A percentile compares a stretch with the other conserved stretches of the same genome.
Conservation (phyloP, 2,888 invertebrate genomes). For the Villa cingulata region DNA sequence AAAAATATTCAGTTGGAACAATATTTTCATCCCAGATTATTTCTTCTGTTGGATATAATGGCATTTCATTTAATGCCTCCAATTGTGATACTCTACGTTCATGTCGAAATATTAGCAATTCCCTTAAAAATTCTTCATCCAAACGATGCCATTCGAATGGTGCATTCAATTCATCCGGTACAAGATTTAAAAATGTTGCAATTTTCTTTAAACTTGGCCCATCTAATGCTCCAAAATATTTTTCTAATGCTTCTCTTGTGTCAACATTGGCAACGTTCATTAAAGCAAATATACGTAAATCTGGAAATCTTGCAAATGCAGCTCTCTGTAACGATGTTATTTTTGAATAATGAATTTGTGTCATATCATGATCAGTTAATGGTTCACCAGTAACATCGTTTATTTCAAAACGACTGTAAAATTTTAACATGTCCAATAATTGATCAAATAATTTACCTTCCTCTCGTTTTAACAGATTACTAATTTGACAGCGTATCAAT, state of each 20-base stretch:
- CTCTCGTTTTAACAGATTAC: constrained; percentile 53
- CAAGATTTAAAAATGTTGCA: constrained; percentile 73
- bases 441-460: constrained; percentile 83
- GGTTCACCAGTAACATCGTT: constrained; percentile 93
- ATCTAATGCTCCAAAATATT: constrained; percentile 64
- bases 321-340: constrained; percentile 88
- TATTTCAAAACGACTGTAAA: constrained; percentile 95
- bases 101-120: constrained; percentile 75
- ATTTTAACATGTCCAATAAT: constrained; percentile 88
- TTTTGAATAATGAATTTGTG: constrained; percentile 80
- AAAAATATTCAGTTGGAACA: constrained; percentile 94
- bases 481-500: constrained; percentile 76
- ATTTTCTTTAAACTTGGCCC: constrained; percentile 71
- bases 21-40: constrained; percentile 99
- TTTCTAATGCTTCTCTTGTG: constrained; percentile 64
- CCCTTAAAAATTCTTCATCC: constrained; percentile 70
- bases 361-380: constrained; percentile 85
- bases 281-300: constrained; percentile 73
- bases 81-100: constrained; percentile 83
- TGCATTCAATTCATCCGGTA: constrained; percentile 58
- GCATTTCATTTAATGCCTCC: constrained; percentile 93
- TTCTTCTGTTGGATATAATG: constrained; percentile 93
- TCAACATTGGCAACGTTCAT: constrained; percentile 95
- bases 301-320: constrained; percentile 81
- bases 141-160: constrained; percentile 55